A percentile compares a stretch with the other conserved stretches of the same genome.
Evolutionary conservation across 2,797 vertebrate species (phyloP).

Genomic region (Prunella strophiata): DNA sequence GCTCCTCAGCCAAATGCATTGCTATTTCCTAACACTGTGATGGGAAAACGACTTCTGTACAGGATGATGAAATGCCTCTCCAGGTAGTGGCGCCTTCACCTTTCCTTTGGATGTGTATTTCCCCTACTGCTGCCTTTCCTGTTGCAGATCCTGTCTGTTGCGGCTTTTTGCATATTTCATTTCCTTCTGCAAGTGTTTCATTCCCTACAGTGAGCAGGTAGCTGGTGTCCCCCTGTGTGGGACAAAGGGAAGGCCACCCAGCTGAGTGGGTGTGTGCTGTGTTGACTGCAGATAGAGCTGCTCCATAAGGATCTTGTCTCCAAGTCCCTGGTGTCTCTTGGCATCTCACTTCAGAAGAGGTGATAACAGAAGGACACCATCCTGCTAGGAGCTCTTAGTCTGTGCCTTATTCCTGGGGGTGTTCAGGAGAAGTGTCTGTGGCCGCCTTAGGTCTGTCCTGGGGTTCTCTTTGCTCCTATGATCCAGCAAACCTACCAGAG

Average conservation of each 20-base stretch:
- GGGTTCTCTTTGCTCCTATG: neutral
- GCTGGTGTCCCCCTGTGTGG: fast-evolving
- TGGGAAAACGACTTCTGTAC: neutral
- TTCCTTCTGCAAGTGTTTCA: fast-evolving
- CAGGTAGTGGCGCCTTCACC: neutral
- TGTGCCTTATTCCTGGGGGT: neutral
- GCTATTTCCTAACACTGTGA: neutral
- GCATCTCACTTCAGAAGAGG: neutral
- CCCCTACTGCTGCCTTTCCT: neutral
- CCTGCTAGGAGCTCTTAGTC: neutral
- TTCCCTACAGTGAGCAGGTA: neutral
- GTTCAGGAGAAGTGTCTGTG: neutral
- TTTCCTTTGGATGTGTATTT: fast-evolving
- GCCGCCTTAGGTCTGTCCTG: fast-evolving
- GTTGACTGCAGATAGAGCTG: neutral
- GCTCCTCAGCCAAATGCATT: too few species aligned
- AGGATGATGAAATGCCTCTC: fast-evolving
- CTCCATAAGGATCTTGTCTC: fast-evolving
- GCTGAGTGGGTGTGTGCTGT: neutral
- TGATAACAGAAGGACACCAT: neutral
- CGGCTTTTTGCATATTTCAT: fast-evolving
- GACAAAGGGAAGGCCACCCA: too few species aligned
- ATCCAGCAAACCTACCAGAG: neutral
- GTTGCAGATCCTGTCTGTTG: neutral
- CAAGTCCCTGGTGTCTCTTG: neutral